phyloP scores from a whole-genome alignment of 2,888 invertebrate genomes.

The Sesia bembeciformis region DNA sequence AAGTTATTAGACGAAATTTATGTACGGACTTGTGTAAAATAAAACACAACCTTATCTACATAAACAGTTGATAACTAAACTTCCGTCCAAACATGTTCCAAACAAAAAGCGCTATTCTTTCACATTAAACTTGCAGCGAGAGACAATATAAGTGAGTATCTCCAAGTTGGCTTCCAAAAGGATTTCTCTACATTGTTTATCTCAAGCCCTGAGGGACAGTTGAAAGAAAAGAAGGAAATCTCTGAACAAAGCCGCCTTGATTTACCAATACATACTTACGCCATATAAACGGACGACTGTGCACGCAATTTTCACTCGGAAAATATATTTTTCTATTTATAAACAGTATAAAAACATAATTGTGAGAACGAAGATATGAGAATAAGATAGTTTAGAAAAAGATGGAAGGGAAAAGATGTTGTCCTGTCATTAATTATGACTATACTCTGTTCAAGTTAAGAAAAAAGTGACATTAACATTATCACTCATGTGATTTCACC shows the following conservation, averaged over 20 bases:
- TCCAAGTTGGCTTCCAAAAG: constrained; percentile 24
- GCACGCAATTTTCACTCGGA: background rate
- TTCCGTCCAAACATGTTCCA: constrained; percentile 1
- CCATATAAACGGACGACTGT: background rate
- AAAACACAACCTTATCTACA: too few relatives aligned
- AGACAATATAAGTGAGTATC: constrained; percentile 7
- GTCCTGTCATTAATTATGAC: background rate
- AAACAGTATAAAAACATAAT: background rate
- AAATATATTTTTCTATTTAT: background rate
- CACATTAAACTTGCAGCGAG: constrained; percentile 28
- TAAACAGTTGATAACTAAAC: too few relatives aligned
- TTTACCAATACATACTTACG: background rate
- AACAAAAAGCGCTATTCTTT: constrained; percentile 28
- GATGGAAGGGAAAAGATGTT: background rate
- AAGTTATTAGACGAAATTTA: too few relatives aligned
- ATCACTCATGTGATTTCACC: too few relatives aligned
- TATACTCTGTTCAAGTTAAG: too few relatives aligned
- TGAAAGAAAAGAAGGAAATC: constrained; percentile 29
- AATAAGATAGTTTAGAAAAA: background rate
- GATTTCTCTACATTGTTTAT: constrained; percentile 41
- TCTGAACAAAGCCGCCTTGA: constrained; percentile 19
- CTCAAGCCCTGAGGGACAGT: constrained; percentile 41
- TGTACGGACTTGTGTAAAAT: too few relatives aligned
- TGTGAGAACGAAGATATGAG: background rate
- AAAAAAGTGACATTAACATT: too few relatives aligned